phyloP scores from a whole-genome alignment of 1,140 invertebrate species.

The Maconellicoccus hirsutus region DNA sequence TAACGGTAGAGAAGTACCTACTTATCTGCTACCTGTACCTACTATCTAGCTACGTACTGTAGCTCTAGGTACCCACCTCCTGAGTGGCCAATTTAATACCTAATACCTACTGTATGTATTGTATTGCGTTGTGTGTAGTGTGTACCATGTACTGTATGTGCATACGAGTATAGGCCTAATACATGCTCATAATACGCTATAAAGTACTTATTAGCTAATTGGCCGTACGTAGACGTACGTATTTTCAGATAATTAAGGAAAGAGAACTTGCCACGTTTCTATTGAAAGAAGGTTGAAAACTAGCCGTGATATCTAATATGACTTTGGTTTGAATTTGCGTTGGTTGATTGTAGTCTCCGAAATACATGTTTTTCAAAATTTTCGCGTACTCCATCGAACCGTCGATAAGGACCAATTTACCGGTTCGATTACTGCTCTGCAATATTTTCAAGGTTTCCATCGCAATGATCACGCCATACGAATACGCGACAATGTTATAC shows the following conservation, averaged over 20 bases:
- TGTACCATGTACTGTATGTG: no score
- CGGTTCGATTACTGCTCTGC: background rate
- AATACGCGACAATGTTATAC: background rate
- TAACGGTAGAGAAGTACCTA: background rate
- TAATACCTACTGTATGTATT: no score
- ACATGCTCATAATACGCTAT: no score
- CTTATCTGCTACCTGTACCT: no score
- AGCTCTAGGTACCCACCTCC: no score
- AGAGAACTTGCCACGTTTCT: background rate
- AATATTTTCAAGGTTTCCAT: conserved; percentile 14
- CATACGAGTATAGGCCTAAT: no score
- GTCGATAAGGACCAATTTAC: background rate
- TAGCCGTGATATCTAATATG: background rate
- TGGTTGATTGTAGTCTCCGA: background rate
- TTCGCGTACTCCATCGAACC: background rate
- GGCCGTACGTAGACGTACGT: no score
- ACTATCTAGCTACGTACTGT: no score
- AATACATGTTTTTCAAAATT: background rate
- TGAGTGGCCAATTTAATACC: no score
- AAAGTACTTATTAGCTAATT: no score
- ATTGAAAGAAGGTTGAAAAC: background rate
- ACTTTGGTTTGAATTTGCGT: background rate
- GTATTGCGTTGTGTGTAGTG: no score
- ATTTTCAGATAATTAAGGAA: no score
- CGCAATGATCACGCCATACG: background rate